phyloP scores from a whole-genome alignment of 1,140 invertebrate genomes.

The Drosophila ambigua region DNA sequence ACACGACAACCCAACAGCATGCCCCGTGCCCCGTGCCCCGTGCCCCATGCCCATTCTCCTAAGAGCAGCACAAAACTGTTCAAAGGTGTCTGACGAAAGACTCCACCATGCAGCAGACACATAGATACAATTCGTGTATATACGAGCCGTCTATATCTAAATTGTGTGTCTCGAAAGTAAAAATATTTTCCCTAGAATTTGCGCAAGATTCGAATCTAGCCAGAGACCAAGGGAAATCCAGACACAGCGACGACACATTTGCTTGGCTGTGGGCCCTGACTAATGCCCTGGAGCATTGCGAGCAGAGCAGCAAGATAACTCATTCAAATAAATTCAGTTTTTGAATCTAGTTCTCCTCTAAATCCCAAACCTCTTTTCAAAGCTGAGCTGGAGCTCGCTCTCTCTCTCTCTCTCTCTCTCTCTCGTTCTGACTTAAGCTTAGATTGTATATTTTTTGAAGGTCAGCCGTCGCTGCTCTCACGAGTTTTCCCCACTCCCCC shows the following conservation, averaged over 20 bases:
- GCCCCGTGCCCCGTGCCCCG: no score
- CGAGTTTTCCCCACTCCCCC: neutral
- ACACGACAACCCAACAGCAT: neutral
- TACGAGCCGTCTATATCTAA: constrained; percentile 1
- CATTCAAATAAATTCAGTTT: no score
- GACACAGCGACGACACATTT: constrained; percentile 14
- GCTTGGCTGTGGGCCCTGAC: neutral
- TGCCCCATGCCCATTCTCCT: no score
- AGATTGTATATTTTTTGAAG: constrained; percentile 25
- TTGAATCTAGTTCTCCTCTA: no score
- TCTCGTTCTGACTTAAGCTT: neutral
- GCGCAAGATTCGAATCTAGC: constrained; percentile 10
- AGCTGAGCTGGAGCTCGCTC: neutral
- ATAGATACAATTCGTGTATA: neutral
- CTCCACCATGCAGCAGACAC: constrained; percentile 2
- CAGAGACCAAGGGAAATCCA: neutral
- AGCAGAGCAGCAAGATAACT: no score
- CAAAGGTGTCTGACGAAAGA: constrained; percentile 42
- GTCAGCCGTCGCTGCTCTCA: neutral
- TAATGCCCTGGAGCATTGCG: no score
- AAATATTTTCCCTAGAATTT: constrained; percentile 30
- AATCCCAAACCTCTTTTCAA: no score
- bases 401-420: neutral
- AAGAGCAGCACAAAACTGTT: no score
- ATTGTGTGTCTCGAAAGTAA: neutral